Evolutionary conservation across 2,797 vertebrate genomes (phyloP), one percentile per base, ranked within the genome.

Genomic region (Gymnodraco acuticeps): DNA sequence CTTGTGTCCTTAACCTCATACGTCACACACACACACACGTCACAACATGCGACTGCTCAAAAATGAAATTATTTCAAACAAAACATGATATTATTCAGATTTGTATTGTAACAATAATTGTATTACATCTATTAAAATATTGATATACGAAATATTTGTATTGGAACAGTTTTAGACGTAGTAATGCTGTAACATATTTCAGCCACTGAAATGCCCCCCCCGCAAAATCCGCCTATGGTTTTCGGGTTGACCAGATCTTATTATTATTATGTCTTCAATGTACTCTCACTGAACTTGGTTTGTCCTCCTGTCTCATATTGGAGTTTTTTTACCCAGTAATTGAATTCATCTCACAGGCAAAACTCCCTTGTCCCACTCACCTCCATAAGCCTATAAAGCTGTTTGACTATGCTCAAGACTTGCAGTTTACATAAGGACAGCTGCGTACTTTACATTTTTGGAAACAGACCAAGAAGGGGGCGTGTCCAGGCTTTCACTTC

Each of bases 381-480:
- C 56, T 72, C 19, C 33, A 79, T 64, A 69, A 16, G 8, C 23
- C 69, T 5, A 31, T 88, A 59, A 70, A 82, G 68, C 64, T 59
- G 46, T 75, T 58, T 48, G 38, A 50, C 20, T 41, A 0, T 4
- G 42, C 11, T 11, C 6, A 1, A 46, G n/a, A 5, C 13, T 33
- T 13, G 20, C 52, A 19, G n/a, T 65, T 53, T 45, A 23, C 64
- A 38, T 58, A 72, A 74, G 82, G 66, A 54, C 70, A 19, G 23
- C 12, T 19, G 42, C 61, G 19, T 72, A 38, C 33, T 38, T 38
- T 77, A 59, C 0, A 6, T 48, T 73, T 45, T 53, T 83, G 68
- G 77, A 72, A 33, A 48, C 14, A 16, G 62, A 73, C 72, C 87
- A 81, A 76, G 17, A 79, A 67, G 20, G 62, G 46, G 33, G 3